phyloP scores from a whole-genome alignment of 2,113 vertebrate genomes.

The Muntiacus muntjak region DNA sequence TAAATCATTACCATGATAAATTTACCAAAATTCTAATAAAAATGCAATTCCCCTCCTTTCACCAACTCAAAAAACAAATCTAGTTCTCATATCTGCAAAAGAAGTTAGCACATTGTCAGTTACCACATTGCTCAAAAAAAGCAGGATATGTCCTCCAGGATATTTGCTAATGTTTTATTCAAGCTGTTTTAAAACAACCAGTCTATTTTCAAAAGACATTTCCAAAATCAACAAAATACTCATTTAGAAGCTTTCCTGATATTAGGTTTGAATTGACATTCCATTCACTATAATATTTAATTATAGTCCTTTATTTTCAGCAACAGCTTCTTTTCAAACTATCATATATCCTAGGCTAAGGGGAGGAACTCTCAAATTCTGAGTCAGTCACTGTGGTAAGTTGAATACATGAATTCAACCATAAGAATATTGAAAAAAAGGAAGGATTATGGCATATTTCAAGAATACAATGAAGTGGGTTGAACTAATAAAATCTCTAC shows the following conservation, averaged over 20 bases:
- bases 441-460: constrained; percentile 9
- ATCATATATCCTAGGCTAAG: background rate
- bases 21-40: constrained; percentile 25
- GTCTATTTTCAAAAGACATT: constrained; percentile 8
- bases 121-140: background rate
- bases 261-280: constrained; percentile 29
- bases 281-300: constrained; percentile 40
- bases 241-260: constrained; percentile 3
- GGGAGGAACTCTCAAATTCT: background rate
- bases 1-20: constrained; percentile 13
- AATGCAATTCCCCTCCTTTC: background rate
- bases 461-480: background rate
- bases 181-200: background rate
- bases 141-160: background rate
- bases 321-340: constrained; percentile 20
- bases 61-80: background rate
- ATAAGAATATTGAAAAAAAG: background rate
- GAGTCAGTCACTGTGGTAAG: constrained; percentile 26
- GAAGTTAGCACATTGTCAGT: background rate
- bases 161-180: constrained; percentile 30
- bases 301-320: constrained; percentile 51
- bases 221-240: constrained; percentile 37
- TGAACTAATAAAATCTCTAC: constrained; percentile 20
- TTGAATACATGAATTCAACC: constrained; percentile 25
- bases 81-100: constrained; percentile 10